Evolutionary conservation across 1,140 invertebrate genomes (phyloP).

Genomic region (Piezodorus guildinii): DNA sequence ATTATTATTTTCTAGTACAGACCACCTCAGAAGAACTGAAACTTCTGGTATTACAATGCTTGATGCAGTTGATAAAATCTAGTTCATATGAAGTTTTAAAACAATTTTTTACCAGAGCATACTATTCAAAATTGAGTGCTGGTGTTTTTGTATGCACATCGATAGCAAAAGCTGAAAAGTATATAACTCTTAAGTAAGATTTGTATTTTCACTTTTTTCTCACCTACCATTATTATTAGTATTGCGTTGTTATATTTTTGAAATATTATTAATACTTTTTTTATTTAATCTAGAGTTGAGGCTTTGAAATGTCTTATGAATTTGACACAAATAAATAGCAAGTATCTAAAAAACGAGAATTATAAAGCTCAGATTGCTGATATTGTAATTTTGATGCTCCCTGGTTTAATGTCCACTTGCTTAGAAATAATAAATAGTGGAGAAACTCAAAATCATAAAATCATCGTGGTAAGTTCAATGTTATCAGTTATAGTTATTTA

Average conservation of each 20-base stretch:
- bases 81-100: constrained; percentile 30
- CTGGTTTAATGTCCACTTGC: constrained; percentile 45
- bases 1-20: constrained; percentile 33
- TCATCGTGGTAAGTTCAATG: constrained; percentile 41
- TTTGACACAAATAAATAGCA: constrained; percentile 41
- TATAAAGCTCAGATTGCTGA: constrained; percentile 40
- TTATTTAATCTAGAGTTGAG: constrained; percentile 36
- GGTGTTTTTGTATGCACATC: constrained; percentile 44
- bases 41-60: constrained; percentile 40
- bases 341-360: constrained; percentile 35
- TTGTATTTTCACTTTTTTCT: constrained; percentile 20
- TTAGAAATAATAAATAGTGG: constrained; percentile 41
- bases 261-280: constrained; percentile 18
- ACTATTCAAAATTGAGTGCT: constrained; percentile 43
- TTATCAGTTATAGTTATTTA: too few relatives aligned
- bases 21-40: constrained; percentile 46
- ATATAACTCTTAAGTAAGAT: constrained; percentile 41
- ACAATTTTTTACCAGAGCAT: constrained; percentile 38
- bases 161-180: constrained; percentile 45
- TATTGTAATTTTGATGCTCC: constrained; percentile 47
- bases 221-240: constrained; percentile 19
- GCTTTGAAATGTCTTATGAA: constrained; percentile 45
- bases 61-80: constrained; percentile 38
- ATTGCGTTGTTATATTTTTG: constrained; percentile 11
- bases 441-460: constrained; percentile 45